Evolutionary conservation across 2,888 invertebrate genomes (phyloP).

Genomic region (Cotesia congregata): DNA sequence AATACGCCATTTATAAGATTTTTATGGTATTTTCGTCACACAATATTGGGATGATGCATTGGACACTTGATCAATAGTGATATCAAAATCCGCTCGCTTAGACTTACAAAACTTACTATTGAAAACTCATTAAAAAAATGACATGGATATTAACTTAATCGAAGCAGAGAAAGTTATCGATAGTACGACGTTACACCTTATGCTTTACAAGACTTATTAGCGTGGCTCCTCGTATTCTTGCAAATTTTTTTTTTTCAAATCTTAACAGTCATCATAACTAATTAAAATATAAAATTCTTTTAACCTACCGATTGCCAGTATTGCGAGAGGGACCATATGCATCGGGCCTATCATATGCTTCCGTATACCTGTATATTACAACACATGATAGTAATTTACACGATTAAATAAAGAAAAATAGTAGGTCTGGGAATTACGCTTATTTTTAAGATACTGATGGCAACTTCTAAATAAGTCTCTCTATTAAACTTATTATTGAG

Average conservation of each 20-base stretch:
- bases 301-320: constrained; percentile 65
- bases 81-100: constrained; percentile 14
- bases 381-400: constrained; percentile 36
- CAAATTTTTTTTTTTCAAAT: neutral
- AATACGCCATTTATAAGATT: neutral
- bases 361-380: constrained; percentile 60
- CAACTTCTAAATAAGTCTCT: no score
- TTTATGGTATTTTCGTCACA: neutral
- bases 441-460: no score
- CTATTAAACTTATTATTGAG: no score
- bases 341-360: constrained; percentile 68
- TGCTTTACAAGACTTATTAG: constrained; percentile 56
- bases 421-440: neutral
- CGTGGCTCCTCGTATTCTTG: constrained; percentile 10
- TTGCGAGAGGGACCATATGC: constrained; percentile 68
- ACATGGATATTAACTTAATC: neutral
- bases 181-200: constrained; percentile 65
- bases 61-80: constrained; percentile 1
- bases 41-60: constrained; percentile 16
- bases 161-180: constrained; percentile 37
- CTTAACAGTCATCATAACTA: neutral
- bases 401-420: constrained; percentile 18
- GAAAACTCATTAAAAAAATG: neutral
- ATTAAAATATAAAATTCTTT: constrained; percentile 14
- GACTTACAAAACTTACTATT: neutral